phyloP scores from a whole-genome alignment of 1,140 invertebrate species.

The Liolophura sinensis region DNA sequence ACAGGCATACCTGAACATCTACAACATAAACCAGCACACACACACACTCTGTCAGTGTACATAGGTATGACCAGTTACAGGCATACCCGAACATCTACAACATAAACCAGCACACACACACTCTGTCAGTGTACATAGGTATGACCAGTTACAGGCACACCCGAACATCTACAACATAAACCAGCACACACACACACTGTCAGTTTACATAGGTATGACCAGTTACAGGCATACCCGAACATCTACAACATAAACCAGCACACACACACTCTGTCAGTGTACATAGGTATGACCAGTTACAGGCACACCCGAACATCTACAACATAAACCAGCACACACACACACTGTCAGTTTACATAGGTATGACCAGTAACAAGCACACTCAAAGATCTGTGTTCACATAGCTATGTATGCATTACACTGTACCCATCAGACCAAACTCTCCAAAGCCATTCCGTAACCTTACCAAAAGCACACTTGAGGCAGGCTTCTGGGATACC shows the following conservation, averaged over 20 bases:
- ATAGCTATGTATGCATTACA: background rate
- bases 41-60: background rate
- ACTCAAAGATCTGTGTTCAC: too few relatives aligned
- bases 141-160: conserved; percentile 85
- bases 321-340: conserved; percentile 47
- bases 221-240: conserved; percentile 79
- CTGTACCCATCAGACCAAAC: too few relatives aligned
- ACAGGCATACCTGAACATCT: conserved; percentile 82
- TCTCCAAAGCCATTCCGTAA: too few relatives aligned
- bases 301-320: conserved; percentile 78
- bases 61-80: conserved; percentile 82
- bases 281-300: conserved; percentile 91
- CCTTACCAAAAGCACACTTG: too few relatives aligned
- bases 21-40: conserved; percentile 48
- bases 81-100: conserved; percentile 79
- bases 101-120: conserved; percentile 15
- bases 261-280: too few relatives aligned
- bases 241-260: too few relatives aligned
- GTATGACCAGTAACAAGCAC: too few relatives aligned
- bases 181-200: background rate
- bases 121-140: conserved; percentile 70
- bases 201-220: conserved; percentile 71
- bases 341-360: background rate
- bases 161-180: conserved; percentile 70
- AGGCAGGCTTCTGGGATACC: too few relatives aligned